Percentiles rank a stretch among this genome's conserved stretches.
phyloP scores from a whole-genome alignment of 2,797 vertebrate genomes.

The Myotis daubentonii region DNA sequence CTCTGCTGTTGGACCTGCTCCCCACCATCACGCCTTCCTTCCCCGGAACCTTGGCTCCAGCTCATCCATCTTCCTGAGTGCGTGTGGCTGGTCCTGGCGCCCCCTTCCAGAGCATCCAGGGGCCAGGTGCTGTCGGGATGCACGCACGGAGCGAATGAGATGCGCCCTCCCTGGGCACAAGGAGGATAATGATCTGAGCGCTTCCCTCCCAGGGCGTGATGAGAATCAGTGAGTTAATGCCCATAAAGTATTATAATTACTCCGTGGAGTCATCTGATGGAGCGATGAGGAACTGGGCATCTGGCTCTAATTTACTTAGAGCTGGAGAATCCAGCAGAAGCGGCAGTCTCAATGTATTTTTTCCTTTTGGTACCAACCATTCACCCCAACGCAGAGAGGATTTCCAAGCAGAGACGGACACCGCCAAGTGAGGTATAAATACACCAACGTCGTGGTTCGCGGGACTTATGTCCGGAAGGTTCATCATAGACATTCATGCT shows the following conservation, averaged over 20 bases:
- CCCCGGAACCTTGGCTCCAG: slow-evolving; percentile 38
- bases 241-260: slow-evolving; percentile 82
- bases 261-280: slow-evolving; percentile 80
- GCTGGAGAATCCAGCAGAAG: slow-evolving; percentile 72
- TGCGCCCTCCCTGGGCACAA: slow-evolving; percentile 40
- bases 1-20: neutral
- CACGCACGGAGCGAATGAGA: slow-evolving; percentile 52
- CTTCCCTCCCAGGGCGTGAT: slow-evolving; percentile 72
- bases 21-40: neutral
- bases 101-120: slow-evolving; percentile 26
- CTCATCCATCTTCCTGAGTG: slow-evolving; percentile 47
- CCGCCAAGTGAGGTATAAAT: neutral
- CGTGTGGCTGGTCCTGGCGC: neutral
- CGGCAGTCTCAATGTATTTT: slow-evolving; percentile 3
- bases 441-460: neutral
- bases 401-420: slow-evolving; percentile 19
- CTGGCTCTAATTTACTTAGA: slow-evolving; percentile 80
- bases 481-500: neutral
- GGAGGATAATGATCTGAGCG: slow-evolving; percentile 74
- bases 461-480: neutral
- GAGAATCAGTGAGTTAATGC: slow-evolving; percentile 77
- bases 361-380: slow-evolving; percentile 27
- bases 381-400: slow-evolving; percentile 1
- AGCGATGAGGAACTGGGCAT: slow-evolving; percentile 77
- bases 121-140: slow-evolving; percentile 75